phyloP scores from a whole-genome alignment of 92 coral and sea anemone species.

The Heteractis magnifica region DNA sequence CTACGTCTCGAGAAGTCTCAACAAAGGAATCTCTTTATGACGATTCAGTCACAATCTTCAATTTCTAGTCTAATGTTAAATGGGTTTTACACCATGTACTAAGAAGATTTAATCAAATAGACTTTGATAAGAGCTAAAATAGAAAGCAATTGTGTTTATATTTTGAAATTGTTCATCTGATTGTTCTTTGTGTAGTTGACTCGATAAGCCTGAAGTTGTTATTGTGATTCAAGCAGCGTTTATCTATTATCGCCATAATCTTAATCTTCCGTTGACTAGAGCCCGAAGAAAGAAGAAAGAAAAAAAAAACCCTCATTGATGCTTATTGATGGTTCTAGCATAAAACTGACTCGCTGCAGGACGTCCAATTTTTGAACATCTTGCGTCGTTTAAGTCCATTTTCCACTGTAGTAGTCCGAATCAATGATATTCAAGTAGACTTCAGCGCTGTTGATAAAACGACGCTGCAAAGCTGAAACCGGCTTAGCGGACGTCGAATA shows the following conservation, averaged over 20 bases:
- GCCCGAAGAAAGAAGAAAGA: not conserved
- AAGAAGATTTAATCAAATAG: not conserved
- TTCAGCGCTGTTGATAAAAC: not conserved
- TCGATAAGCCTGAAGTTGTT: slow-evolving; percentile 2
- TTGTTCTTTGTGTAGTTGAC: slow-evolving; percentile 3
- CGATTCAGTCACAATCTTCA: too few relatives aligned
- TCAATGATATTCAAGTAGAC: not conserved
- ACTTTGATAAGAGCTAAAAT: slow-evolving; percentile 5
- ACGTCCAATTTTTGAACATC: not conserved
- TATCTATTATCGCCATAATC: not conserved
- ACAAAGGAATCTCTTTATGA: too few relatives aligned
- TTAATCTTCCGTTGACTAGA: not conserved
- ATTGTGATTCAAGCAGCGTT: not conserved
- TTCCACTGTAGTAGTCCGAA: not conserved
- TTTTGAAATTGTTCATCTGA: slow-evolving; percentile 8
- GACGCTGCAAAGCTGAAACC: not conserved
- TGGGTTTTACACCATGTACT: not conserved
- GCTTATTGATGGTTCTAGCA: not conserved
- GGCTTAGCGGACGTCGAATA: not conserved
- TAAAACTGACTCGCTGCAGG: not conserved
- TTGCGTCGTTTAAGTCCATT: not conserved
- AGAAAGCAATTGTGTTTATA: slow-evolving; percentile 8
- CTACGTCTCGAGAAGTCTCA: too few relatives aligned
- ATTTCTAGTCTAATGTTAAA: not conserved
- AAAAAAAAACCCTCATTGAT: not conserved